Evolutionary conservation across 2,113 vertebrate genomes (phyloP), one percentile per base, ranked within the genome.

Genomic region (Etheostoma spectabile): DNA sequence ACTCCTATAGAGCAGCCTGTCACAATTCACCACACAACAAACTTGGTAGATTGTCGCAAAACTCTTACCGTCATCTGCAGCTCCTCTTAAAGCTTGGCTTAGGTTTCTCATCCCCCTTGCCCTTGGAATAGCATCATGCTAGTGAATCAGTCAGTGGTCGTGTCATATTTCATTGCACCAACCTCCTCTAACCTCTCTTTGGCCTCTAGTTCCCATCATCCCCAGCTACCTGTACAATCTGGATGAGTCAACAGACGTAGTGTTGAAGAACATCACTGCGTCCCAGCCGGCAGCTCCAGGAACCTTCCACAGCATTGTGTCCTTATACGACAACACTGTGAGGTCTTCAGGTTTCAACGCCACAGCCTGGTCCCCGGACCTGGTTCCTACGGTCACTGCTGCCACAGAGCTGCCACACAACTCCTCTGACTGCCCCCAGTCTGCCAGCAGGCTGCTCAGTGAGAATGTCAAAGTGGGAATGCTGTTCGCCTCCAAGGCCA

Each of bases 401-500:
- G 15, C 53, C 12, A 1, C 70, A 0, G 14, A 7, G 87, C 74
- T 16, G 48, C 86, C 70, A 1, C 79, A 77, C 22, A 96, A 96
- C 53, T 60, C 78, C 2, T 94, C 96, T 1, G 92, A 96, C 10
- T 99, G 98, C 88, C 97, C 96, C 1, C 92, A 82, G 55, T 90
- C 95, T 33, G 91, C 94, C 74, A 91, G 93, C 69, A 94, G 89
- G 84, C 95, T 99, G 71, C 91, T 97, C 38, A 97, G 97, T 42
- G 98, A 99, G 83, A 99, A 99, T 0, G 97, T 99, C 45, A 96
- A 96, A 81, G 98, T 99, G 0, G 98, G 98, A 8, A 90, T 99
- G 78, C 84, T 99, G 80, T 99, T 99, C n/a, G 98, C 98, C 61
- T 99, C 98, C 0, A 99, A 99, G 87, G 98, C 98, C 59, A 98